phyloP scores from a whole-genome alignment of 2,888 invertebrate genomes.

The Deladenus siricidicola region DNA sequence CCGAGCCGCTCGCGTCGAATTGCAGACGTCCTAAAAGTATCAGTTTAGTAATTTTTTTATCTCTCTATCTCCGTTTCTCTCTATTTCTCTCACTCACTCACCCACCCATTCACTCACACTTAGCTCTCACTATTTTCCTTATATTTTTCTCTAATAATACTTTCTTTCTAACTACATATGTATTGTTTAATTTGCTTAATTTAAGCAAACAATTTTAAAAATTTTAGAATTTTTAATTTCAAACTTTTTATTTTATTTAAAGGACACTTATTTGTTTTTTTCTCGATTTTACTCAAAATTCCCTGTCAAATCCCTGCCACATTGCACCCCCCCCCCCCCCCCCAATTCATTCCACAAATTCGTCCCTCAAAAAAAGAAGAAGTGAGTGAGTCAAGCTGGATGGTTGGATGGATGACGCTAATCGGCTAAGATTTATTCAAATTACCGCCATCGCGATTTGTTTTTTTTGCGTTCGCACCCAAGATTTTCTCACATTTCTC shows the following conservation, averaged over 20 bases:
- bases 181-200: neutral
- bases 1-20: neutral
- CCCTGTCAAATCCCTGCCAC: no score
- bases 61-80: neutral
- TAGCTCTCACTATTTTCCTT: neutral
- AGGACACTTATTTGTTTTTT: neutral
- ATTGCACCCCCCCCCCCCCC: no score
- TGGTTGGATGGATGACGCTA: no score
- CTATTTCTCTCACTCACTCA: neutral
- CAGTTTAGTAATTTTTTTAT: neutral
- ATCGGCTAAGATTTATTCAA: no score
- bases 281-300: no score
- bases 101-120: neutral
- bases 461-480: no score
- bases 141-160: neutral
- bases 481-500: no score
- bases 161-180: neutral
- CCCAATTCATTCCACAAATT: no score
- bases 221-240: neutral
- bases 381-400: no score
- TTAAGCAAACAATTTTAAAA: neutral
- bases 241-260: neutral
- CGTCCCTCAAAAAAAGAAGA: no score
- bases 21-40: neutral
- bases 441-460: no score